These are phyloP conservation scores for Smutsia temminckii DNA, from an alignment of 2,797 vertebrate genomes.

Conservation along the genomic window DNA sequence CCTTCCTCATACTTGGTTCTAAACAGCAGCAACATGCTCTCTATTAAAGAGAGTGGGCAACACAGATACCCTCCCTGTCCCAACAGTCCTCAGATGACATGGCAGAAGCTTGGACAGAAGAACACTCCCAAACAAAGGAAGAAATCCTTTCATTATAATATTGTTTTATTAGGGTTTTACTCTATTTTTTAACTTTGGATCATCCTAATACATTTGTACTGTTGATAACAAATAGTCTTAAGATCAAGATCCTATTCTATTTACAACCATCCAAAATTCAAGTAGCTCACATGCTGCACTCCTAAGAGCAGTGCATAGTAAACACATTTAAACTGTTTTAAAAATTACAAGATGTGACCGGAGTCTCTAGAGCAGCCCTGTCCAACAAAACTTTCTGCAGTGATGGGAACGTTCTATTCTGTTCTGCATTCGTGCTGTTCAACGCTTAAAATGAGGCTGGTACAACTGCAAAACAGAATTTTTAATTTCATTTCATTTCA, in stretches of 20 bases:
- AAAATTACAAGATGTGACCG: background rate
- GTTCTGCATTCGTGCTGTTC: background rate
- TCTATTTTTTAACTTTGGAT: background rate
- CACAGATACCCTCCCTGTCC: background rate
- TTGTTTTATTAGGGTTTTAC: background rate
- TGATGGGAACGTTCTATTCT: background rate
- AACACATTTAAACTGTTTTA: background rate
- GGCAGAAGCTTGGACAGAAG: background rate
- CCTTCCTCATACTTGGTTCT: background rate
- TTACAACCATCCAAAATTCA: background rate
- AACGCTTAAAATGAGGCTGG: background rate
- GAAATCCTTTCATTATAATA: background rate
- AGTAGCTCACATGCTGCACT: background rate
- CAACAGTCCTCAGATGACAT: background rate
- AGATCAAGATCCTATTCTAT: background rate
- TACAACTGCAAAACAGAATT: background rate
- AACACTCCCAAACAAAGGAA: background rate
- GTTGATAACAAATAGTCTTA: background rate
- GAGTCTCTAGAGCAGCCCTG: background rate
- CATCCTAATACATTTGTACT: background rate
- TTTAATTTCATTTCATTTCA: background rate
- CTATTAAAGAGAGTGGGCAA: accelerated
- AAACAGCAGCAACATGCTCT: background rate
- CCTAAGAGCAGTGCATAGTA: background rate
- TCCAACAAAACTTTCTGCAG: background rate